Base-by-base conservation (phyloP, 2,113 vertebrate genomes). In the Tragelaphus buxtoni region DNA sequence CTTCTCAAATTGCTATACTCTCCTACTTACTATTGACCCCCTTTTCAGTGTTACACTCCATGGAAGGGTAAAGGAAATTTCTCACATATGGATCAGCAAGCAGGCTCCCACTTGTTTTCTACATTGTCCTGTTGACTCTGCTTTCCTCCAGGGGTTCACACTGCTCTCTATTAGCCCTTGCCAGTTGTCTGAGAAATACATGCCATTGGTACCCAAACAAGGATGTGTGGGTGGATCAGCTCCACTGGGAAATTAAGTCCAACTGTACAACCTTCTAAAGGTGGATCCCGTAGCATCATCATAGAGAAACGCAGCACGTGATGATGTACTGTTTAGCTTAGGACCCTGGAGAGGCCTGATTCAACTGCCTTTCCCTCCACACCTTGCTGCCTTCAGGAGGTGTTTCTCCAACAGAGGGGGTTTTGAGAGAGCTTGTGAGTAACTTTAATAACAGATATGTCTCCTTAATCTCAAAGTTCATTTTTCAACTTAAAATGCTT, bases 401-500 rank as follows among this genome's bases (percentile, higher is more conserved):
- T 74, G 30, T 26, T 35, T n/a, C 60, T 72, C 13, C 26, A 56
- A 45, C 20, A 53, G 72, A 80, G 51, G 26, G 4, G 32, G 26
- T 88, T 39, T 35, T 0, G 4, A 63, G 6, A 89, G 4, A 86
- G 51, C 30, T 28, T 89, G 26, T 47, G 26, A 53, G 32, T 32
- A 89, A 51, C 45, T 45, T 69, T 77, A 24, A 72, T 9, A 51
- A 92, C 13, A 95, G 84, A 85, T 13, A 18, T 65, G n/a, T 74
- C 51, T 83, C 26, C 30, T 84, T 88, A 60, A 96, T 74, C 74
- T 89, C 47, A 76, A 92, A 90, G 76, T 58, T 80, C 60, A 63
- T 76, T 93, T 97, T 97, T 91, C 53, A 93, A 87, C 55, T 84
- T 87, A 83, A 96, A 83, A 93, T 80, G 61, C 7, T 30, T 16